phyloP scores from a whole-genome alignment of 2,113 vertebrate species.

The Pithys albifrons region DNA sequence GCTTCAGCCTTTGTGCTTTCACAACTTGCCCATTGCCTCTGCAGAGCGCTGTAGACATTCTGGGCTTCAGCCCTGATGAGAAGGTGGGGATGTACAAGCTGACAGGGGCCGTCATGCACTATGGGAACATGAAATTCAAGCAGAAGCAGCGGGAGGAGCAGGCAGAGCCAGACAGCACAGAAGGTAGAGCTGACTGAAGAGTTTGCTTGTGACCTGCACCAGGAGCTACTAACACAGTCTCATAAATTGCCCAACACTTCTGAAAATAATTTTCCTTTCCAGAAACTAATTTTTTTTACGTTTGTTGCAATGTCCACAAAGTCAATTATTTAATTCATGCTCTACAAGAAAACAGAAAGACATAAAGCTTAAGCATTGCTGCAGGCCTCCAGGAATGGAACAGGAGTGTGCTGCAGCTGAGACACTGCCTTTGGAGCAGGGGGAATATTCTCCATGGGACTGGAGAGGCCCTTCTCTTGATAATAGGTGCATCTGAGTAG shows the following conservation, averaged over 20 bases:
- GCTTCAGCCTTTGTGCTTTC: not conserved
- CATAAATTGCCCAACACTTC: not conserved
- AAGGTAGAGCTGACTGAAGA: not conserved
- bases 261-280: not conserved
- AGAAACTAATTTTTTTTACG: not conserved
- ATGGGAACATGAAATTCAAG: slow-evolving; percentile 61
- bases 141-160: slow-evolving; percentile 61
- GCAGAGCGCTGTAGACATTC: slow-evolving; percentile 79
- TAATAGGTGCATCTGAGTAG: not conserved
- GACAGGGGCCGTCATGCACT: slow-evolving; percentile 42
- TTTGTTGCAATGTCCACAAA: not conserved
- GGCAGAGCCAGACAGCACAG: not conserved
- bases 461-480: not conserved
- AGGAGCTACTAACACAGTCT: not conserved
- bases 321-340: not conserved
- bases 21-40: not conserved
- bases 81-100: slow-evolving; percentile 61
- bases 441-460: not conserved
- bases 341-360: not conserved
- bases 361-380: not conserved
- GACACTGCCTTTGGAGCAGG: not conserved
- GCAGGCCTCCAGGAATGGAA: not conserved
- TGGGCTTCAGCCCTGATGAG: slow-evolving; percentile 40
- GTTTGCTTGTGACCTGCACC: not conserved
- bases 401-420: not conserved